Conservation (phyloP, 53 echinoderm and acorn worm genomes). For the Holothuria leucospilota region DNA sequence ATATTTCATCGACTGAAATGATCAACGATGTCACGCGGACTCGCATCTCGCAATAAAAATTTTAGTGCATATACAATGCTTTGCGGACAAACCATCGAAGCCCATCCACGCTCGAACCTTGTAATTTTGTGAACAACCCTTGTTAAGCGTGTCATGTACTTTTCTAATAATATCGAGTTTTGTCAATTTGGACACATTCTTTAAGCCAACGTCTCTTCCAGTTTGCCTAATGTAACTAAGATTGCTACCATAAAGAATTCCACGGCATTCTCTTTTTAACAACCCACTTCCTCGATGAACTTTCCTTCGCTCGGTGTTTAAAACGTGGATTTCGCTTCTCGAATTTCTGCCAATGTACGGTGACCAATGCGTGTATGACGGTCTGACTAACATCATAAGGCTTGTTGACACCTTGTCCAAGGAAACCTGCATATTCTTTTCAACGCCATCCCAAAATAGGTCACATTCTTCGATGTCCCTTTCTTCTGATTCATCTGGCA, state of each 20-base stretch:
- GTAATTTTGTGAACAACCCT: no score
- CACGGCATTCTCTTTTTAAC: slow-evolving; percentile 25
- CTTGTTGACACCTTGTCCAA: background rate
- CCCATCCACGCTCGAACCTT: slow-evolving; percentile 14
- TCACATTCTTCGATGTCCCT: background rate
- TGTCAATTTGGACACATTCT: slow-evolving; percentile 4
- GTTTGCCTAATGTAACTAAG: background rate
- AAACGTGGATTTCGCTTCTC: background rate
- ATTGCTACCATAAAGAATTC: slow-evolving; percentile 26
- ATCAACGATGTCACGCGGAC: slow-evolving; percentile 37
- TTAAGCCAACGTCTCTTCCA: background rate
- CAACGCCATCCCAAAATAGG: background rate
- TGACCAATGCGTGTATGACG: slow-evolving; percentile 1
- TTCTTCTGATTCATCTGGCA: background rate
- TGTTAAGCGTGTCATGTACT: no score
- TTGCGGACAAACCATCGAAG: no score
- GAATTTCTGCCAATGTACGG: slow-evolving; percentile 29
- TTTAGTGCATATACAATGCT: slow-evolving; percentile 6
- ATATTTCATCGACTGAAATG: slow-evolving; percentile 27
- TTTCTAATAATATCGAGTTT: no score
- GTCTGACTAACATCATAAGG: background rate
- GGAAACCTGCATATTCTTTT: background rate
- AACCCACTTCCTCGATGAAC: background rate
- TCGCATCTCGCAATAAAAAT: background rate
- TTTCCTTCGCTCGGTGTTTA: slow-evolving; percentile 40